Evolutionary conservation across 1,140 invertebrate genomes (phyloP).

Genomic region (Alviniconcha marisindica): DNA sequence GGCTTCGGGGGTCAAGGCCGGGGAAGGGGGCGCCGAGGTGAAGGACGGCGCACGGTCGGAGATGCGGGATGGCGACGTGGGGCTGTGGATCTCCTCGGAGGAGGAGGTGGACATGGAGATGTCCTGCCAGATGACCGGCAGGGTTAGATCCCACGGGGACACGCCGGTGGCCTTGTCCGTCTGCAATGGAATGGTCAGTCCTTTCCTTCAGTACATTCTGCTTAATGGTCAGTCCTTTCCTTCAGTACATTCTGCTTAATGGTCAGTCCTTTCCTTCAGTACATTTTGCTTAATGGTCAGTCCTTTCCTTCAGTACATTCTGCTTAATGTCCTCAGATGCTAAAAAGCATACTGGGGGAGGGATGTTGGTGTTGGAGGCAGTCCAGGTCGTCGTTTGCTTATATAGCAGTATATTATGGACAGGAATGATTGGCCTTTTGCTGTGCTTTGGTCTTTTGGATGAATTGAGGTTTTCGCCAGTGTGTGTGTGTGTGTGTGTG

Average conservation of each 20-base stretch:
- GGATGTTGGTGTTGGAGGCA: too few species aligned
- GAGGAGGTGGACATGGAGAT: slow-evolving; percentile 35
- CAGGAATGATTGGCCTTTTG: too few species aligned
- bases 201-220: neutral
- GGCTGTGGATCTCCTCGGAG: slow-evolving; percentile 14
- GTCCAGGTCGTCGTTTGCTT: too few species aligned
- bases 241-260: neutral
- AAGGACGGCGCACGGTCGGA: neutral
- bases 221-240: too few species aligned
- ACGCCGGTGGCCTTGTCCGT: slow-evolving; percentile 49
- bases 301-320: too few species aligned
- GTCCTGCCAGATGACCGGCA: slow-evolving; percentile 46
- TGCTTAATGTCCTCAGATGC: too few species aligned
- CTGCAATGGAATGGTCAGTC: slow-evolving; percentile 57
- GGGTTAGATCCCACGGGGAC: slow-evolving; percentile 43
- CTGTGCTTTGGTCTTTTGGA: too few species aligned
- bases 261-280: neutral
- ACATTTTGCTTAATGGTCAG: too few species aligned
- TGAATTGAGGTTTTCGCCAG: too few species aligned
- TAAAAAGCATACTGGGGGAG: too few species aligned
- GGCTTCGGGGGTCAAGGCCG: neutral
- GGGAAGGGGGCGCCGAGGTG: neutral
- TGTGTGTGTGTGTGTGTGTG: neutral
- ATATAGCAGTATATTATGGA: too few species aligned
- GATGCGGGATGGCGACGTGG: slow-evolving; percentile 3